Base-by-base conservation (phyloP, 2,888 invertebrate species). In the Folsomia candida region DNA sequence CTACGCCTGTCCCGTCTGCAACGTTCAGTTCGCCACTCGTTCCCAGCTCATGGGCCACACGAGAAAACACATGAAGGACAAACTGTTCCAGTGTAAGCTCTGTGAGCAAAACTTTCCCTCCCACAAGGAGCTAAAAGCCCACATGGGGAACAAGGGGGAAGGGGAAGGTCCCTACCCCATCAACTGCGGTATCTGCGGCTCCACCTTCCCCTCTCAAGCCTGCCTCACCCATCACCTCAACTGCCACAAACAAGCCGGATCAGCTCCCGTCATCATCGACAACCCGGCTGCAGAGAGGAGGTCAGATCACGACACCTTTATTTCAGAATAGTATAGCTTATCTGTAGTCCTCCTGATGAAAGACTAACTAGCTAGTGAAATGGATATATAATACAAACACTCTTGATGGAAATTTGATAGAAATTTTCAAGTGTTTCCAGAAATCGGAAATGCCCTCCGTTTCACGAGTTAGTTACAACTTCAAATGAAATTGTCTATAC, bases 1-100 rank as follows among this genome's bases (percentile, higher is more conserved):
- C 29, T 62, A 26, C 22, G 62, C 18, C 28, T 62, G 62, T 29
- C 28, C 27, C 9, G 27, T 62, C 29, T 62, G 62, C 29, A 26
- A 62, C 27, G 27, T 62, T 20, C 62, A 62, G 29, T 62, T 62
- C 20, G 29, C 27, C 27, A 62, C 62, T 14, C 27, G 62, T 18
- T 29, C 29, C 29, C 62, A 62, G 22, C 62, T 62, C 4, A 62
- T 62, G 62, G 27, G 62, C 14, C 62, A 62, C 29, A 62, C 62
- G 25, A 62, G 62, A 22, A 62, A 62, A 26, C 62, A 62, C 29
- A 62, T 62, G 62, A 62, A 62, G 37, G 62, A 62, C 27, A 62
- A 62, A 62, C n/a, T 62, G 20, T 62, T 62, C 27, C 62, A 62
- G 22, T 62, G 62, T 20, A 62, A 22, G 4, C 29, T 62, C 11